A percentile compares a stretch with the other conserved stretches of the same genome.
Conservation (phyloP, 2,797 vertebrate species). For the Takifugu rubripes region DNA sequence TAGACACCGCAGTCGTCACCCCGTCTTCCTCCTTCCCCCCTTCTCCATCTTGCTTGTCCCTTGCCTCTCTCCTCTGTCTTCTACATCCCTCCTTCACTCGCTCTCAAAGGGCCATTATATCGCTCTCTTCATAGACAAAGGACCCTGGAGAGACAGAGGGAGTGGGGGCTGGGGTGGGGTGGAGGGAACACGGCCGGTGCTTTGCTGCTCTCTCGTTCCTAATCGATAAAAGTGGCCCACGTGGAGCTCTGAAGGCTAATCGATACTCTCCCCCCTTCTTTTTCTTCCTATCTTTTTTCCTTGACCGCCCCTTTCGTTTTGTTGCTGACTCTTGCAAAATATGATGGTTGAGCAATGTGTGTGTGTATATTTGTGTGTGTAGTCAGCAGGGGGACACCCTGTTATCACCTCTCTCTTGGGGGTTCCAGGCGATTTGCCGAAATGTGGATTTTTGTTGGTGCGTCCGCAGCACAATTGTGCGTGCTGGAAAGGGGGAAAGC, state of each 20-base stretch:
- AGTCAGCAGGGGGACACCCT: constrained; percentile 48
- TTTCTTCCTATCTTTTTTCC: constrained; percentile 57
- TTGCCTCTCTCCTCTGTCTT: constrained; percentile 52
- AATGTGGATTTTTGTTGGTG: constrained; percentile 13
- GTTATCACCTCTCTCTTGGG: constrained; percentile 56
- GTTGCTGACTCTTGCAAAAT: constrained; percentile 83
- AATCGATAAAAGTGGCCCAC: constrained; percentile 80
- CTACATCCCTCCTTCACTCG: constrained; percentile 60
- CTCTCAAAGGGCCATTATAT: constrained; percentile 79
- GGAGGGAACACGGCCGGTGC: constrained; percentile 57
- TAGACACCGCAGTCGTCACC: constrained; percentile 57
- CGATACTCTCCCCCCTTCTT: constrained; percentile 70
- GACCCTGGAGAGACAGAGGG: constrained; percentile 66
- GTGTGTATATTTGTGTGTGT: constrained; percentile 31
- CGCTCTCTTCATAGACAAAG: constrained; percentile 80
- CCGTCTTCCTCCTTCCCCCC: constrained; percentile 23
- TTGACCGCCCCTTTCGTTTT: constrained; percentile 77
- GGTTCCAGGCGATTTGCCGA: constrained; percentile 34
- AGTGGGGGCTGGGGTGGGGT: constrained; percentile 21
- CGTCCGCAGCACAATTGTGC: constrained; percentile 17
- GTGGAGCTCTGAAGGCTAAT: constrained; percentile 82
- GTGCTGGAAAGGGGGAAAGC: constrained; percentile 10
- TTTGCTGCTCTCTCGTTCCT: constrained; percentile 67
- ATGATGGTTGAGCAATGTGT: constrained; percentile 54
- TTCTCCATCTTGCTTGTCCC: constrained; percentile 56